These are phyloP conservation scores for Aradophagus sp. DNA, from an alignment of 1,140 invertebrate genomes.

Conservation along the genomic window DNA sequence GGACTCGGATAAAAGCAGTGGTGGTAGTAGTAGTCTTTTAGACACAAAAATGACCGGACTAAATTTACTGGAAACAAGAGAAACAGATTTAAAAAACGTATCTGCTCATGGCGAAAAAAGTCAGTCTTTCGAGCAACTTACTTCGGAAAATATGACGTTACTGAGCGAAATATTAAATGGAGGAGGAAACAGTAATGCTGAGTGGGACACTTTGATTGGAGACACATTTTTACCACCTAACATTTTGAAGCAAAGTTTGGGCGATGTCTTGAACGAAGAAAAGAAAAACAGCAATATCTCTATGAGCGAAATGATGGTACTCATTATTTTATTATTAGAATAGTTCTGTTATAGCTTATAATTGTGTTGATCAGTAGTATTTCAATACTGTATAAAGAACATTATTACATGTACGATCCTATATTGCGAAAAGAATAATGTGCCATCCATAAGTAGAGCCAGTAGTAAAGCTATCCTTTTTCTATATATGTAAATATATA, in stretches of 20 bases:
- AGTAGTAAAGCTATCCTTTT: no score
- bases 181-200: conserved; percentile 42
- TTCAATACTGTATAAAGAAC: no score
- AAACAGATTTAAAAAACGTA: conserved; percentile 56
- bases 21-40: no score
- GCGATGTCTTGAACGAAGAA: conserved; percentile 58
- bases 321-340: no score
- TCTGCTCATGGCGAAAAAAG: conserved; percentile 40
- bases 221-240: conserved; percentile 70
- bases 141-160: conserved; percentile 66
- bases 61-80: conserved; percentile 59
- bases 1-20: conserved; percentile 29
- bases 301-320: conserved; percentile 30
- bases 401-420: no score
- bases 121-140: conserved; percentile 62
- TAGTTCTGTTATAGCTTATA: no score
- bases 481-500: no score
- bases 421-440: no score
- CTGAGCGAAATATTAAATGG: conserved; percentile 70
- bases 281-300: conserved; percentile 1
- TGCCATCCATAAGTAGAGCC: no score
- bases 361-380: no score
- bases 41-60: conserved; percentile 59
- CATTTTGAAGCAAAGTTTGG: conserved; percentile 71
- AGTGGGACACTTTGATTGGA: conserved; percentile 65